Evolutionary conservation across 2,113 vertebrate species (phyloP).

Genomic region (Myocastor coypus): DNA sequence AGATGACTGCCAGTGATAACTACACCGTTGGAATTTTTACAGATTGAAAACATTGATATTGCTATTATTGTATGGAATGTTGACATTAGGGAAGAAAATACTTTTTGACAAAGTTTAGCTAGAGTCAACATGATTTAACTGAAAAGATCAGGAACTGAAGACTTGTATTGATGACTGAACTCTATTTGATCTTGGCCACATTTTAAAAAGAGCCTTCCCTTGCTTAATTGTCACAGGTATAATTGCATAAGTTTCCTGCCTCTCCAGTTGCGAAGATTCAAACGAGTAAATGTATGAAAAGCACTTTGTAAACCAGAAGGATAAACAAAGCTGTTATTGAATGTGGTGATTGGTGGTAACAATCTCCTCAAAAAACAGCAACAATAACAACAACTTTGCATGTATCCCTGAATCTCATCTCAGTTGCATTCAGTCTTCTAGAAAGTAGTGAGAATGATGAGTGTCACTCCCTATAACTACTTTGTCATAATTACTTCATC

Average conservation of each 20-base stretch:
- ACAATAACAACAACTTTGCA: background rate
- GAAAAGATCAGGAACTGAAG: background rate
- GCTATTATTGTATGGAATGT: background rate
- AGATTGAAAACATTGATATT: background rate
- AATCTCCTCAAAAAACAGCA: background rate
- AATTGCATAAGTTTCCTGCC: background rate
- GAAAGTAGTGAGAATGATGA: background rate
- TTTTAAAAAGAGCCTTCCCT: background rate
- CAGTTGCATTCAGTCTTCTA: background rate
- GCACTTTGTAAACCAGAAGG: constrained; percentile 46
- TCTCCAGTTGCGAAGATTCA: background rate
- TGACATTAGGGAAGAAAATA: background rate
- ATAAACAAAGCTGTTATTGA: constrained; percentile 55
- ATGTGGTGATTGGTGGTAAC: constrained; percentile 9
- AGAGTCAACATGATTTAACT: background rate
- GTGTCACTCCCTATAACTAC: background rate
- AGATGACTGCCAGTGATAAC: background rate
- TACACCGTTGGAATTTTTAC: background rate
- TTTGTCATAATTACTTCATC: background rate
- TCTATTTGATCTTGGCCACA: background rate
- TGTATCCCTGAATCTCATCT: background rate
- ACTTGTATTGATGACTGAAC: background rate
- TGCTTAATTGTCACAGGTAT: background rate
- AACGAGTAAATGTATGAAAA: constrained; percentile 54
- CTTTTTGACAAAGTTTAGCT: background rate